phyloP scores from a whole-genome alignment of 2,797 vertebrate species.

The Trematomus bernacchii region DNA sequence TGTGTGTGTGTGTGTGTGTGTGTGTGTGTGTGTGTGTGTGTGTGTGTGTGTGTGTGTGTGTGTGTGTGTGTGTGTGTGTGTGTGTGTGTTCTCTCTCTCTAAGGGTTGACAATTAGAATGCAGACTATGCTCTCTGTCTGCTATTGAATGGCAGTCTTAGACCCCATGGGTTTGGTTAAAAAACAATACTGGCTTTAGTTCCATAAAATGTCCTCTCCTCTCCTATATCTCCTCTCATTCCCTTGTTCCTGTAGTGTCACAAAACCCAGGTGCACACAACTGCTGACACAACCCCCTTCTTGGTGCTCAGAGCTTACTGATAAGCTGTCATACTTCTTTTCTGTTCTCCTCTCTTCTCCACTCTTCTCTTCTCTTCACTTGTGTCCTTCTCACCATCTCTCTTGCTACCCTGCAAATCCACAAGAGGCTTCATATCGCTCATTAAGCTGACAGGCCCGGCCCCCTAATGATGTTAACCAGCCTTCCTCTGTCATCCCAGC shows the following conservation, averaged over 20 bases:
- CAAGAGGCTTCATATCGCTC: slow-evolving; percentile 71
- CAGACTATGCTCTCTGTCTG: slow-evolving; percentile 58
- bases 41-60: too few relatives aligned
- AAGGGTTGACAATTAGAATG: slow-evolving; percentile 72
- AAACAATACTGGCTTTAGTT: slow-evolving; percentile 40
- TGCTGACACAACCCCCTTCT: slow-evolving; percentile 3
- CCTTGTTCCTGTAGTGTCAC: slow-evolving; percentile 19
- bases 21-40: too few relatives aligned
- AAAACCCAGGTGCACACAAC: slow-evolving; percentile 41
- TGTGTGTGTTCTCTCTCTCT: slow-evolving; percentile 31
- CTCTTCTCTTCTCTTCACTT: slow-evolving; percentile 2
- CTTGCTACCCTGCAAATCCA: slow-evolving; percentile 46
- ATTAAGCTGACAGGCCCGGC: slow-evolving; percentile 74
- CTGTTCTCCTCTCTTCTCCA: background rate
- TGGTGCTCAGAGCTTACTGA: slow-evolving; percentile 35
- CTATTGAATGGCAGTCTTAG: slow-evolving; percentile 62
- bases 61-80: too few relatives aligned
- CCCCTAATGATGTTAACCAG: slow-evolving; percentile 80
- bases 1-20: too few relatives aligned
- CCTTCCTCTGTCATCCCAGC: slow-evolving; percentile 70
- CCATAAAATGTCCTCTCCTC: slow-evolving; percentile 25
- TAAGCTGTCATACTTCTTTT: slow-evolving; percentile 15
- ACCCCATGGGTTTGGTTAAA: slow-evolving; percentile 60
- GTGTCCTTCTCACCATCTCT: background rate
- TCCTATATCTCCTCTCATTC: slow-evolving; percentile 13